Evolutionary conservation across 2,888 invertebrate species (phyloP).

Genomic region (Argyresthia goedartella): DNA sequence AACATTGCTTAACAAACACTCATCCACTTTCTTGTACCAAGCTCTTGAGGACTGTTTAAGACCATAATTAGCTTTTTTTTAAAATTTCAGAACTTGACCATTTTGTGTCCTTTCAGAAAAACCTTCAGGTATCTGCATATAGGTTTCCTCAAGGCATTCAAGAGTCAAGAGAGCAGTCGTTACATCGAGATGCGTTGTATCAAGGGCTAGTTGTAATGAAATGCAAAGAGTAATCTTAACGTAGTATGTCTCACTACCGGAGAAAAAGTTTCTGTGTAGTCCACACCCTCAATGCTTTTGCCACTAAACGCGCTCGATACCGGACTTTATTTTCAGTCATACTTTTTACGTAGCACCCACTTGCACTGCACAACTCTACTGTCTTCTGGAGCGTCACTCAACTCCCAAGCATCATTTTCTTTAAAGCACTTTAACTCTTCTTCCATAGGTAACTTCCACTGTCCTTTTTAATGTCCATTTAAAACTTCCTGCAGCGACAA

Average conservation of each 20-base stretch:
- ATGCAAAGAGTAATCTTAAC: conserved; percentile 9
- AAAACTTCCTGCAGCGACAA: conserved; percentile 7
- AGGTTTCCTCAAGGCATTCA: conserved; percentile 9
- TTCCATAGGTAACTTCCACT: conserved; percentile 3
- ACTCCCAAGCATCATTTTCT: conserved; percentile 5
- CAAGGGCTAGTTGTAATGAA: conserved; percentile 4
- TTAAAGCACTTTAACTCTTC: conserved; percentile 4
- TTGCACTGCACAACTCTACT: conserved; percentile 3
- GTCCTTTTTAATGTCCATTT: conserved; percentile 7
- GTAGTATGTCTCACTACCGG: conserved; percentile 10
- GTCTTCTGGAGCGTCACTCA: conserved; percentile 2
- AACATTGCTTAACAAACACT: conserved; percentile 1
- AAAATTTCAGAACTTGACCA: conserved; percentile 9
- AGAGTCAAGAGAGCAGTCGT: conserved; percentile 12
- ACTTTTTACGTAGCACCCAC: conserved; percentile 7
- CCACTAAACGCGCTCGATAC: conserved; percentile 9
- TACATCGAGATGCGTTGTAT: conserved; percentile 9
- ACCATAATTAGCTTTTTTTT: conserved; percentile 11
- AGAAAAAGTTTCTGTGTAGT: conserved; percentile 10
- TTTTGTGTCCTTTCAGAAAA: not conserved
- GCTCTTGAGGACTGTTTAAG: conserved; percentile 10
- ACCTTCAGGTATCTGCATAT: conserved; percentile 8
- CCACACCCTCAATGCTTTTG: conserved; percentile 7
- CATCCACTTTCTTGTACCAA: conserved; percentile 10
- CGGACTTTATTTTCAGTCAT: conserved; percentile 8